Evolutionary conservation across 2,797 vertebrate genomes (phyloP).

Genomic region (Choloepus didactylus): DNA sequence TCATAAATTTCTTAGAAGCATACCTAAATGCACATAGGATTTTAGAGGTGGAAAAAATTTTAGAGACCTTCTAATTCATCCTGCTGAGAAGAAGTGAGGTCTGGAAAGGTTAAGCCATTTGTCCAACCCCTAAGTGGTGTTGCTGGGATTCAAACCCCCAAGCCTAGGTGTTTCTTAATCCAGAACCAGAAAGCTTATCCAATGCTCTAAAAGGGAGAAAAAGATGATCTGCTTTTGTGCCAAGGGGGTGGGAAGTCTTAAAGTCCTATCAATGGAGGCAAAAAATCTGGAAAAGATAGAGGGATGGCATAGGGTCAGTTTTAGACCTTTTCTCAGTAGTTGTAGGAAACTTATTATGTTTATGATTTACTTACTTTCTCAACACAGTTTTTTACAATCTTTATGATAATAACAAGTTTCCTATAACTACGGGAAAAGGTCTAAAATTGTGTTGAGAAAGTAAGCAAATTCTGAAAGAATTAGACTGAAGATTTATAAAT

Average conservation of each 20-base stretch:
- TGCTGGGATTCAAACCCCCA: not conserved
- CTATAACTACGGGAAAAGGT: too few species aligned
- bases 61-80: not conserved
- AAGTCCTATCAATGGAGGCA: accelerated
- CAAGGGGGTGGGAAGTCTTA: not conserved
- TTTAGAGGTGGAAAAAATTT: not conserved
- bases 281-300: not conserved
- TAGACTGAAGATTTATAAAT: too few species aligned
- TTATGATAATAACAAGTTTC: not conserved
- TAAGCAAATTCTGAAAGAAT: not conserved
- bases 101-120: not conserved
- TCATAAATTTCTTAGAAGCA: not conserved
- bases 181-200: not conserved
- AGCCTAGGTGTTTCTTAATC: not conserved
- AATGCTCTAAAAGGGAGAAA: not conserved
- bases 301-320: accelerated
- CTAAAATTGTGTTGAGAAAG: not conserved
- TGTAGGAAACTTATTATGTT: not conserved
- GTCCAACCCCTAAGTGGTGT: accelerated
- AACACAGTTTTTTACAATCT: not conserved
- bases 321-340: not conserved
- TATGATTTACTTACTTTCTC: not conserved
- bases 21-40: not conserved
- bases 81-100: too few species aligned
- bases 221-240: accelerated